Conservation (phyloP, 2,888 invertebrate genomes). For the Cephus pulcher region DNA sequence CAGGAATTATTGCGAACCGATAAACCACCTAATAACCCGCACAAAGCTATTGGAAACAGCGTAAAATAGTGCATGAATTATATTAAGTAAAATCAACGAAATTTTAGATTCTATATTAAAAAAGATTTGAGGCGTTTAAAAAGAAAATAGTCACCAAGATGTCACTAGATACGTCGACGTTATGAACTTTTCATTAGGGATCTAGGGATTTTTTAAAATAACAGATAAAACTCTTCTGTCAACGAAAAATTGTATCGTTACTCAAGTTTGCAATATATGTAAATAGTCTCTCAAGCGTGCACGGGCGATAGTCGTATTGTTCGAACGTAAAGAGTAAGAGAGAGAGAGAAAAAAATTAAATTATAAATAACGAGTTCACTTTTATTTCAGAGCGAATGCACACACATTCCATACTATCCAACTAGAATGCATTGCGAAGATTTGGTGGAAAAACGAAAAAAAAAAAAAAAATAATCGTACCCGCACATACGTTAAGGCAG, state of each 20-base stretch:
- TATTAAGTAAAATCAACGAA: not conserved
- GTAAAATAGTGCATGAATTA: not conserved
- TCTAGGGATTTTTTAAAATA: no score
- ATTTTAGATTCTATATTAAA: no score
- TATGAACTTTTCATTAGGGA: no score
- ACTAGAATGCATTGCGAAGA: not conserved
- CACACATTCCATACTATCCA: not conserved
- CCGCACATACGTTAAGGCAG: constrained; percentile 43
- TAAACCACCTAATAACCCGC: not conserved
- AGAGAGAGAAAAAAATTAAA: not conserved
- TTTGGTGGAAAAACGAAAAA: not conserved
- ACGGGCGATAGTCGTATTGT: not conserved
- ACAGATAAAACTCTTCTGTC: no score
- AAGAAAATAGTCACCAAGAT: no score
- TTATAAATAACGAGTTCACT: not conserved
- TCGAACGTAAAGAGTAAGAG: not conserved
- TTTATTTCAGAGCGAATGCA: not conserved
- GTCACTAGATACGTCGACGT: no score
- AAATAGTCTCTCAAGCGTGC: not conserved
- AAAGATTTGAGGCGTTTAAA: no score
- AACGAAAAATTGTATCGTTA: not conserved
- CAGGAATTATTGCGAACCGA: not conserved
- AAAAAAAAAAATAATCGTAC: constrained; percentile 36
- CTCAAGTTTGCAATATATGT: not conserved
- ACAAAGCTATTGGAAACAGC: not conserved